phyloP scores from a whole-genome alignment of 2,888 invertebrate genomes.

The Meghimatium bilineatum region DNA sequence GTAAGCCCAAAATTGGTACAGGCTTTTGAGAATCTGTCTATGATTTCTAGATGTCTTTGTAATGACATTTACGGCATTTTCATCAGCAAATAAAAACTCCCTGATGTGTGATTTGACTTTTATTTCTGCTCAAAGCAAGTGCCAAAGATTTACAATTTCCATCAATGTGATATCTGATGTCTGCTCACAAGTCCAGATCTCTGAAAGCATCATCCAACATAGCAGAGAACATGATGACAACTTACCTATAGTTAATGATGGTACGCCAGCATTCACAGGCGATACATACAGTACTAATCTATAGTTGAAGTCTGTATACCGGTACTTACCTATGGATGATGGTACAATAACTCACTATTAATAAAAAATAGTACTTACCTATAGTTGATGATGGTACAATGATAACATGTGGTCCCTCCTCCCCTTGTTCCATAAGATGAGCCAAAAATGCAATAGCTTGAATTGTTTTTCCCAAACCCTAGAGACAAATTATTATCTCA shows the following conservation, averaged over 20 bases:
- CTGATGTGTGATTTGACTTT: no score
- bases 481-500: slow-evolving; percentile 30
- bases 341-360: background rate
- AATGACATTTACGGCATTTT: no score
- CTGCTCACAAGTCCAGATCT: no score
- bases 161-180: no score
- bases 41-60: no score
- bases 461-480: slow-evolving; percentile 77
- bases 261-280: background rate
- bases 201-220: no score
- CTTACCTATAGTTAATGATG: background rate
- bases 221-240: no score
- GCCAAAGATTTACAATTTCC: no score
- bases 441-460: slow-evolving; percentile 77
- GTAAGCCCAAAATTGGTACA: no score
- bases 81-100: no score
- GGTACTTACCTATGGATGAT: background rate
- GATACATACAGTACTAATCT: background rate
- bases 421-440: slow-evolving; percentile 89
- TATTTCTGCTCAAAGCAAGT: no score
- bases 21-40: no score
- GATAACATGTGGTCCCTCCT: slow-evolving; percentile 88
- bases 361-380: slow-evolving; percentile 81
- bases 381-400: slow-evolving; percentile 97
- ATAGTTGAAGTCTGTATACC: background rate